Base-by-base conservation (phyloP, 2,888 invertebrate species). In the Drosophila ezoana region DNA sequence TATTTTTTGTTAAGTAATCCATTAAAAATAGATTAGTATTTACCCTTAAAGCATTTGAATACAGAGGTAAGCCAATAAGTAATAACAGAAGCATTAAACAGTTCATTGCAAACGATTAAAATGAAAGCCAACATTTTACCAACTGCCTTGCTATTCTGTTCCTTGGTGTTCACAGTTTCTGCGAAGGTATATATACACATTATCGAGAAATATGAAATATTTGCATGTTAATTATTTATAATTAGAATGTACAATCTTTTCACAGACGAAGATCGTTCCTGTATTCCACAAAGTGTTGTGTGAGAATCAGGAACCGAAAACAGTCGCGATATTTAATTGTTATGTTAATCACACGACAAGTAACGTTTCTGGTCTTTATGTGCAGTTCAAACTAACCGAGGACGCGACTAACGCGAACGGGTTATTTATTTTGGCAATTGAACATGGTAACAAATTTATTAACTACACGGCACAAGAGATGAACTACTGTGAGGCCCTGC, bases 281-380 rank as follows among this genome's bases (percentile, higher is more conserved):
- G 28, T 41, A 8, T 56, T 79, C n/a, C 57, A 57, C 0, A 53
- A 57, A 47, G n/a, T 76, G 0, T 51, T 60, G 10, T 76, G 76
- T 28, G 33, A 44, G 0, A 63, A n/a, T 32, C 23, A 45, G 13
- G 16, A 13, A 1, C 79, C 67, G 0, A 51, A 64, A 11, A 1
- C 70, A 10, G 1, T 62, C 2, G 10, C 13, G 20, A 16, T 37
- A 2, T n/a, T 68, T 1, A 49, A 53, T 14, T 79, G 77, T 33
- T 13, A 10, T 32, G 6, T 75, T 2, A 61, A 51, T 23, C 43
- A 11, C 1, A 44, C 51, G 1, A 11, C 16, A 3, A 44, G 33
- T 44, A 59, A 51, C 10, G 10, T 14, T 33, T 45, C 58, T 2
- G 40, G 45, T 13, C 3, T 58, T 1, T 38, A 40, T 37, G 38